These are phyloP conservation scores for Saguinus midas DNA, from an alignment of 2,113 vertebrate genomes.

Conservation along the genomic window DNA sequence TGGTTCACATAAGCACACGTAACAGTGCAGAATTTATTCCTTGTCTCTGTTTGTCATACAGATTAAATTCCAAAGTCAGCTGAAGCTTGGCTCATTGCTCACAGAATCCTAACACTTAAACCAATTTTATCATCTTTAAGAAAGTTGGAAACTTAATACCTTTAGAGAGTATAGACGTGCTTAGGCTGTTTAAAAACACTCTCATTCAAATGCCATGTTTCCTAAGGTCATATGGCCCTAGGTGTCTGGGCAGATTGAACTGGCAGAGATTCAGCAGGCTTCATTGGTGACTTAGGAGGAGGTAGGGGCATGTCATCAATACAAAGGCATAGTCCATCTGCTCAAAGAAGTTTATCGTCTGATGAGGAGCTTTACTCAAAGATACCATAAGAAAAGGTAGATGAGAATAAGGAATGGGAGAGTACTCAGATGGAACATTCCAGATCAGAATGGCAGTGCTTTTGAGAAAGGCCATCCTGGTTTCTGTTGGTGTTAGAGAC, in stretches of 20 bases:
- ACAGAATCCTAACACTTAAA: background rate
- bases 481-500: background rate
- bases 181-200: constrained; percentile 17
- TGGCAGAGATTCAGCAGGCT: background rate
- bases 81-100: background rate
- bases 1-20: background rate
- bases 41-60: background rate
- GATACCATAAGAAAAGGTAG: background rate
- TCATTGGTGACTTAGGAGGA: background rate
- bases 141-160: background rate
- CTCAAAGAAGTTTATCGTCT: background rate
- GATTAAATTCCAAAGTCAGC: constrained; percentile 8
- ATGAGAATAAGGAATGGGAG: background rate
- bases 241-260: background rate
- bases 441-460: background rate
- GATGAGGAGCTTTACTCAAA: background rate
- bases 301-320: background rate
- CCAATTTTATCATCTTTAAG: background rate
- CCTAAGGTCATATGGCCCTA: background rate
- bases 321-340: background rate
- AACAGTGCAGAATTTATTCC: background rate
- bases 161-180: constrained; percentile 3
- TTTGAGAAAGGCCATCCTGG: background rate
- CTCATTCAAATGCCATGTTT: constrained; percentile 5
- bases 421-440: background rate